phyloP scores from a whole-genome alignment of 2,113 vertebrate genomes.

The Etia nguti region DNA sequence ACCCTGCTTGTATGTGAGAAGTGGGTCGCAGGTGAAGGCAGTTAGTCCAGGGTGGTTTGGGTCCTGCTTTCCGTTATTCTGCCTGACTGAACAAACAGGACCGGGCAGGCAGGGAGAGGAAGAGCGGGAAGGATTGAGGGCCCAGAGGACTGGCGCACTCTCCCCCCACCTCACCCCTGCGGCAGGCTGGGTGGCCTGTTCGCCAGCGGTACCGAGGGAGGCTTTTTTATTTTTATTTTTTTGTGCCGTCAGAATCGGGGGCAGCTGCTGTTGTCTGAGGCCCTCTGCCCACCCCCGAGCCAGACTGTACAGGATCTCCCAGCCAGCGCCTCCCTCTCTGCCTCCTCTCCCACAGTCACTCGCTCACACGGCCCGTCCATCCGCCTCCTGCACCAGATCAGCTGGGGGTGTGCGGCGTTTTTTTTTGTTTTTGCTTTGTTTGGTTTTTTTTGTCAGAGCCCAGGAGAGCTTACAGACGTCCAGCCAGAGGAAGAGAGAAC shows the following conservation, averaged over 20 bases:
- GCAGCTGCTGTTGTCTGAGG: slow-evolving; percentile 56
- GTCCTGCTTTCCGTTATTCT: slow-evolving; percentile 45
- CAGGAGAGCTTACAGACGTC: slow-evolving; percentile 30
- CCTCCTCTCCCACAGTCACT: slow-evolving; percentile 7
- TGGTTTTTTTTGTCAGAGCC: not conserved
- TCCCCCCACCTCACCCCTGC: not conserved
- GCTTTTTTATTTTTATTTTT: slow-evolving; percentile 3
- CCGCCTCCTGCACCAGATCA: slow-evolving; percentile 32
- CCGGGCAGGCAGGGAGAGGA: slow-evolving; percentile 8
- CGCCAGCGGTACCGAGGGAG: slow-evolving; percentile 17
- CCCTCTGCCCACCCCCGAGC: slow-evolving; percentile 3
- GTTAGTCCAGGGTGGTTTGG: slow-evolving; percentile 29
- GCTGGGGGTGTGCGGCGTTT: slow-evolving; percentile 18
- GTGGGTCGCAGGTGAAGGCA: slow-evolving; percentile 57
- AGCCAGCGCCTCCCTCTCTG: not conserved
- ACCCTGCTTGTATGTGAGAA: slow-evolving; percentile 30
- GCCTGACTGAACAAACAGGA: slow-evolving; percentile 65
- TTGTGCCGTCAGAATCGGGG: slow-evolving; percentile 38
- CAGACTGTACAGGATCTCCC: slow-evolving; percentile 22
- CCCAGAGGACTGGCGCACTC: not conserved
- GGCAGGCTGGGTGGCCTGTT: slow-evolving; percentile 55
- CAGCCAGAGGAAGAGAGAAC: slow-evolving; percentile 41
- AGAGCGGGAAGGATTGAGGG: not conserved
- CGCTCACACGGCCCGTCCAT: slow-evolving; percentile 4
- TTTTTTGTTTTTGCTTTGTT: not conserved